These are phyloP conservation scores for Hippoglossus stenolepis DNA, from an alignment of 2,113 vertebrate species.

Conservation along the genomic window DNA sequence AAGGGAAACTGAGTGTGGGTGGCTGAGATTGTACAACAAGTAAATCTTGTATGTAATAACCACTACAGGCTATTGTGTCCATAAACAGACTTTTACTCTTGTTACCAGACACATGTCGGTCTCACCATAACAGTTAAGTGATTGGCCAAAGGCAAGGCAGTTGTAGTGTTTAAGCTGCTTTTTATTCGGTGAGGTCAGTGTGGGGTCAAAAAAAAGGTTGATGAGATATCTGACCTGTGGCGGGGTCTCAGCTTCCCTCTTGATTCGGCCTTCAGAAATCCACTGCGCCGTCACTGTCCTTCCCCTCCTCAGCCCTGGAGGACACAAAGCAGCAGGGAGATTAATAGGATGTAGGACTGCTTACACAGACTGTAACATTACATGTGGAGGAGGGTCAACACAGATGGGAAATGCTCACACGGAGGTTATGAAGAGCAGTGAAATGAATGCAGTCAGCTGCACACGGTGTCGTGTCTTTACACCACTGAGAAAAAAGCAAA, in stretches of 20 bases:
- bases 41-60: not conserved
- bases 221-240: constrained; percentile 66
- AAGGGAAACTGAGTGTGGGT: not conserved
- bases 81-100: not conserved
- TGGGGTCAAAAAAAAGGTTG: not conserved
- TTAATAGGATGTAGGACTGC: not conserved
- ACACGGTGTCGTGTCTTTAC: not conserved
- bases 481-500: not conserved
- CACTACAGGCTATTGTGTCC: not conserved
- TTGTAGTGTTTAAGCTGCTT: not conserved
- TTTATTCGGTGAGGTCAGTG: not conserved
- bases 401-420: not conserved
- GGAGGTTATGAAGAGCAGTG: not conserved
- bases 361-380: not conserved
- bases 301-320: constrained; percentile 54
- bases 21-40: not conserved
- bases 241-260: constrained; percentile 45
- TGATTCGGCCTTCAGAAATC: constrained; percentile 64
- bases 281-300: constrained; percentile 67
- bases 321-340: constrained; percentile 37
- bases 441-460: not conserved
- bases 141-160: not conserved
- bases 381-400: not conserved
- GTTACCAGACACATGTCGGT: not conserved
- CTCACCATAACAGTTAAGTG: not conserved